These are phyloP conservation scores for Scaptomyza caliginosa DNA, from an alignment of 2,888 invertebrate species.

Conservation along the genomic window DNA sequence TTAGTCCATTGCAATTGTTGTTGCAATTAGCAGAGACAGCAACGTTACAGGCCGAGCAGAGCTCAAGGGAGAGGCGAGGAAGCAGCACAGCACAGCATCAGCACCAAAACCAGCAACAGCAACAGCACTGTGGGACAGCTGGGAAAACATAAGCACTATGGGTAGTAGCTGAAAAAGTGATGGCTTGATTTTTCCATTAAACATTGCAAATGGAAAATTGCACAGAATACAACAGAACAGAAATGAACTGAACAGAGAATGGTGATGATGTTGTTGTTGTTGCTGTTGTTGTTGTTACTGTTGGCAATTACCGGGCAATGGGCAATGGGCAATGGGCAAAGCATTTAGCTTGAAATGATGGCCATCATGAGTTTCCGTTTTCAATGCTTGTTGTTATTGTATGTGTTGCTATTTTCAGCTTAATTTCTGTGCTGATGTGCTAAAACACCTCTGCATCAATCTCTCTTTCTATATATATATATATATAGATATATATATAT, in stretches of 20 bases:
- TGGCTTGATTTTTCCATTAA: slow-evolving; percentile 71
- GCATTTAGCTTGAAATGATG: slow-evolving; percentile 59
- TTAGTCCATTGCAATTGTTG: slow-evolving; percentile 71
- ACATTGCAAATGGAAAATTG: slow-evolving; percentile 64
- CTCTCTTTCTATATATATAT: neutral
- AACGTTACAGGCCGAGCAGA: neutral
- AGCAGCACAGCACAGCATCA: neutral
- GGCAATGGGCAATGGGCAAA: slow-evolving; percentile 42
- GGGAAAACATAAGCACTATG: slow-evolving; percentile 57
- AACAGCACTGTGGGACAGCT: slow-evolving; percentile 2
- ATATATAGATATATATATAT: slow-evolving; percentile 13
- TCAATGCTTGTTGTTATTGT: slow-evolving; percentile 2
- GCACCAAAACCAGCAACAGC: neutral
- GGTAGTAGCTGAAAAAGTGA: slow-evolving; percentile 57
- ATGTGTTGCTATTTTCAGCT: slow-evolving; percentile 39
- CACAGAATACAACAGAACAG: slow-evolving; percentile 32
- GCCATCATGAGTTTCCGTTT: slow-evolving; percentile 56
- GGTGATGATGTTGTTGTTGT: slow-evolving; percentile 7
- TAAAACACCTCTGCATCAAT: slow-evolving; percentile 53
- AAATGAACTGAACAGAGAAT: slow-evolving; percentile 49
- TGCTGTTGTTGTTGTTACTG: slow-evolving; percentile 19
- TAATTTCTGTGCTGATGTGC: slow-evolving; percentile 58
- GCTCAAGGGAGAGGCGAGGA: neutral
- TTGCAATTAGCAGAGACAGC: slow-evolving; percentile 70
- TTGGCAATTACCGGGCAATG: slow-evolving; percentile 55